Base-by-base conservation (phyloP, 1,140 invertebrate species). In the Yoshiicerus persimilis region DNA sequence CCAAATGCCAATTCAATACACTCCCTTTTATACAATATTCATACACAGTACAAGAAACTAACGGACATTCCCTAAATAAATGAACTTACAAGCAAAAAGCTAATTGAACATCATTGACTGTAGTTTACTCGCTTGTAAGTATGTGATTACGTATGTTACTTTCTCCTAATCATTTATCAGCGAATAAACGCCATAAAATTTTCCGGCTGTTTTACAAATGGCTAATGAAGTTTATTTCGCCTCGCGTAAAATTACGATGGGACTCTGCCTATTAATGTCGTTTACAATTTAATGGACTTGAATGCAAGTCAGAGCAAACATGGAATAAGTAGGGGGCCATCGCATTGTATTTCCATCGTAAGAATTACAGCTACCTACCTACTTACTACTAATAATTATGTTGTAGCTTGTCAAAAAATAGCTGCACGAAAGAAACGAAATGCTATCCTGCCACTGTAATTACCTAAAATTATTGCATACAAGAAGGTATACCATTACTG, bases 111-210 rank as follows among this genome's bases (percentile, higher is more conserved):
- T 70, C 64, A 70, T 70, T 70, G 23, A 30, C 27, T 70, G 47
- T 70, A 70, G 64, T 80, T 80, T 32, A 16, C 75, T 38, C 38
- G 75, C 4, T 80, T 80, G 75, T 80, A 80, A 36, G 32, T 11
- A 36, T 36, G 75, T 30, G 25, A 30, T 80, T 56, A 36, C 75
- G 10, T 38, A 80, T 23, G 32, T 34, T 80, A 80, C 75, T 80
- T 80, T 80, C 75, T 80, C 32, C 20, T 34, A 77, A 77, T 80
- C 75, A 80, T 80, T 80, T 80, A 80, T 80, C 75, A 80, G 9
- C 23, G 23, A 34, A 36, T 38, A 32, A 80, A 80, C 30, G 75
- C 75, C 75, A 80, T 80, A n/a, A 80, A n/a, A 80, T 80, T 80
- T 80, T 80, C 75, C 75, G 34, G 32, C 75, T 34, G 20, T 80